Evolutionary conservation across 1,140 invertebrate species (phyloP).

Genomic region (Drosophila novamexicana): DNA sequence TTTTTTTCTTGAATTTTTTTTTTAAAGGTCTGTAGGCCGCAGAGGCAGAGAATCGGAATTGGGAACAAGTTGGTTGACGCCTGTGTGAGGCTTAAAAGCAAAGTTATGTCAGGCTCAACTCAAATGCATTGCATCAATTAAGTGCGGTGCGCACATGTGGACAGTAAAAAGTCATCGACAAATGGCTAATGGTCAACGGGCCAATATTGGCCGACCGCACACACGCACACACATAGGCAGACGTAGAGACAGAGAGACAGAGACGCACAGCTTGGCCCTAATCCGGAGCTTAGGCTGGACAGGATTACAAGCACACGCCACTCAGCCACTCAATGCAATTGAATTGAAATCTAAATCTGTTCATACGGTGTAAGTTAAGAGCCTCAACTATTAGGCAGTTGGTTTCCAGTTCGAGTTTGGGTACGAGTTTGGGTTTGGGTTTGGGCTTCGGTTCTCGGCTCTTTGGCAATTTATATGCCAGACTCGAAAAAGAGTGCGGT

Average conservation of each 20-base stretch:
- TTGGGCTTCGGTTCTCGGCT: conserved; percentile 2
- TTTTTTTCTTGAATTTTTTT: background rate
- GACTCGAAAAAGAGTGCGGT: conserved; percentile 46
- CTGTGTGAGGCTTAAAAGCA: conserved; percentile 52
- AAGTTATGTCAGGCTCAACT: conserved; percentile 57
- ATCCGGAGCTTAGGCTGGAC: conserved; percentile 35
- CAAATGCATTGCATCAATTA: conserved; percentile 59
- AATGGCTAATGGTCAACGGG: conserved; percentile 42
- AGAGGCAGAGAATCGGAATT: background rate
- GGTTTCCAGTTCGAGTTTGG: background rate
- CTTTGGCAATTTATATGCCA: conserved; percentile 43
- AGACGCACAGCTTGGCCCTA: conserved; percentile 12
- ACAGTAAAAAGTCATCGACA: conserved; percentile 55
- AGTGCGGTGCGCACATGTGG: conserved; percentile 45
- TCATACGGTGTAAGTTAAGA: conserved; percentile 31
- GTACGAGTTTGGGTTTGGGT: background rate
- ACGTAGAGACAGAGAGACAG: conserved; percentile 10
- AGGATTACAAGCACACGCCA: conserved; percentile 44
- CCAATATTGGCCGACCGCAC: conserved; percentile 7
- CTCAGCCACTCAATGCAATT: conserved; percentile 46
- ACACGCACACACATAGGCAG: conserved; percentile 1
- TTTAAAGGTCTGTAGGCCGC: background rate
- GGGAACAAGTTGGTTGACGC: conserved; percentile 6
- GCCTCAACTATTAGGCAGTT: conserved; percentile 42
- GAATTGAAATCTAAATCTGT: conserved; percentile 51